Evolutionary conservation across 35 echinoderm and acorn worm genomes (phyloP), one percentile per base, ranked within the genome.

Genomic region (Ophioderma brevispina): DNA sequence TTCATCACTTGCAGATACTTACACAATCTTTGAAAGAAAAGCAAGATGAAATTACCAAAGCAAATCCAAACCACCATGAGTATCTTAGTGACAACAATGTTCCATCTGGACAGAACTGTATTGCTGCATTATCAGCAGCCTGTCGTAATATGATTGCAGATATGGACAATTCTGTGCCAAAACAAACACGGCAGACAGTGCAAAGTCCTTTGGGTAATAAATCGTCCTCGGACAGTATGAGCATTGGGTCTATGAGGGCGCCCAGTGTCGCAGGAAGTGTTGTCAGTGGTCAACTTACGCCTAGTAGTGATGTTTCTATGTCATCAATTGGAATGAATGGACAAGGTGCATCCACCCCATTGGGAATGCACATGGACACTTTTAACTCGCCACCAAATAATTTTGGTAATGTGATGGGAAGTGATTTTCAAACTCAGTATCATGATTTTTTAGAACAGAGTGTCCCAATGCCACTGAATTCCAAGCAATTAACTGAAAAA

Each of bases 61-160:
- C 80, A 28, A 94, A 88, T 40, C 89, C 88, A 28, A 92, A 88
- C 39, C 94, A 95, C 82, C 76, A 75, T 14, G 92, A 97, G 77
- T 97, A 97, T 36, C 87, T 97, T 2, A 84, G 84, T 35, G 88
- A 99, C 78, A 85, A 35, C 23, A 50, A 14, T 83, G 83, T 85
- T 90, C 84, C 39, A 91, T 88, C 15, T 75, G 82, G 86, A 33
- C 97, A 99, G 77, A 99, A 99, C 56, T 99, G 97, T 85, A 99
- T 99, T 59, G 97, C 97, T 76, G 97, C 97, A 32, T 80, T 99
- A 52, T 99, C 97, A 19, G 97, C 93, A 39, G 94, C 97, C 4
- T 99, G 97, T 88, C 90, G 97, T 14, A 99, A 99, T 79, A 99
- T 99, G 94, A 99, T 99, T 37, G 97, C 97, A 14, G 97, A 95